Evolutionary conservation across 2,797 vertebrate species (phyloP).

Genomic region (Lacerta bilineata): DNA sequence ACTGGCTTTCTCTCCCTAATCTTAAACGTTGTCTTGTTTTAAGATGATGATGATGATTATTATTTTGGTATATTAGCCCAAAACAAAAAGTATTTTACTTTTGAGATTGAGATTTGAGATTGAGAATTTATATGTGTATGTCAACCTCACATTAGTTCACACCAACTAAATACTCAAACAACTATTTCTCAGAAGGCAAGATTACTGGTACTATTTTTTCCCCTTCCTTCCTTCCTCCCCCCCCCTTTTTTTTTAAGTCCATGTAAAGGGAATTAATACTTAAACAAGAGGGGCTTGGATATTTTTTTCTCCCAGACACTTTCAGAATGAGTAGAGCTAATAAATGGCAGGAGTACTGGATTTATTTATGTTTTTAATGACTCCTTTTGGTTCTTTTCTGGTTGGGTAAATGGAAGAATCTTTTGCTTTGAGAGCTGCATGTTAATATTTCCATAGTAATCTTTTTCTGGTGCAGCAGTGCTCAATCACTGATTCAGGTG

Average conservation of each 20-base stretch:
- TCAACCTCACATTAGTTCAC: conserved; percentile 23
- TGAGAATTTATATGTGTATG: conserved; percentile 4
- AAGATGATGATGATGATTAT: conserved; percentile 34
- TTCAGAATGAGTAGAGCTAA: not conserved
- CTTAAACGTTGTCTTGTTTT: conserved; percentile 31
- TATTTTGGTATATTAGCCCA: not conserved
- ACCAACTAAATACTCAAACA: conserved; percentile 35
- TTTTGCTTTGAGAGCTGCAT: not conserved
- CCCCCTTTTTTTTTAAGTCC: too few species aligned
- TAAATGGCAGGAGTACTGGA: not conserved
- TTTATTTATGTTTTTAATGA: not conserved
- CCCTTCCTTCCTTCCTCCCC: not conserved
- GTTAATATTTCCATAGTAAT: not conserved
- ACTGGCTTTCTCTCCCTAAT: conserved; percentile 30
- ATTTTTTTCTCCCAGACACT: not conserved
- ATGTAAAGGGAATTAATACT: not conserved
- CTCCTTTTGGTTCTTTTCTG: not conserved
- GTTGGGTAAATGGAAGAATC: not conserved
- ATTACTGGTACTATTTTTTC: not conserved
- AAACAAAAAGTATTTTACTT: conserved; percentile 56
- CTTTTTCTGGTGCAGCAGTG: conserved; percentile 9
- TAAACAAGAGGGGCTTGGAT: not conserved
- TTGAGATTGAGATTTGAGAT: not conserved
- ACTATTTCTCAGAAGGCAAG: conserved; percentile 28
- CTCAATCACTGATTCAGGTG: conserved; percentile 24